A percentile compares a stretch with the other conserved stretches of the same genome.
These are phyloP conservation scores for Rhaphigaster nebulosa DNA, from an alignment of 2,888 invertebrate species.

Conservation along the genomic window DNA sequence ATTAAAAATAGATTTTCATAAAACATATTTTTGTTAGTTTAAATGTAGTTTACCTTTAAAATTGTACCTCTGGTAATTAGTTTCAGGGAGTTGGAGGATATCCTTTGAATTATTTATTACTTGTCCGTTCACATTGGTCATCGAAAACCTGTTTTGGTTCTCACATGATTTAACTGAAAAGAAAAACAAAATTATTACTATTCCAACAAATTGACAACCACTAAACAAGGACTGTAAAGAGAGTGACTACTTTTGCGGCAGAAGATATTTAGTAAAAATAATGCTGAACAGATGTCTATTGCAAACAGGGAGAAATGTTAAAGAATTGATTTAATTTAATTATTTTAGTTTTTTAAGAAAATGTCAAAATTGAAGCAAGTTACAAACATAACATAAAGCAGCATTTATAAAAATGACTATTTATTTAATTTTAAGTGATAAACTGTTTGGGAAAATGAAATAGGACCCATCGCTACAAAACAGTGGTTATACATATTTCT, in stretches of 20 bases:
- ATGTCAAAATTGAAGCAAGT: too few species aligned
- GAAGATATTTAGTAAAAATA: not conserved
- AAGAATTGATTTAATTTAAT: too few species aligned
- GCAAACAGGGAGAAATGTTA: too few species aligned
- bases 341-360: too few species aligned
- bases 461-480: too few species aligned
- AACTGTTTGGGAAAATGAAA: too few species aligned
- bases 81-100: not conserved
- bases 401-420: too few species aligned
- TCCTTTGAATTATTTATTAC: not conserved
- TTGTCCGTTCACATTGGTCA: not conserved
- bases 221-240: not conserved
- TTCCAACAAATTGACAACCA: not conserved
- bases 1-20: not conserved
- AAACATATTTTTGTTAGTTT: not conserved
- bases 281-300: not conserved
- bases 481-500: too few species aligned
- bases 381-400: too few species aligned
- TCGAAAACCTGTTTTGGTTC: not conserved
- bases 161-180: not conserved
- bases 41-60: not conserved
- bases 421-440: too few species aligned
- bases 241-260: not conserved
- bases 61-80: conserved; percentile 11
- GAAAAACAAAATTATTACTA: not conserved